These are phyloP conservation scores for Labeo rohita DNA, from an alignment of 2,113 vertebrate species.

Conservation along the genomic window DNA sequence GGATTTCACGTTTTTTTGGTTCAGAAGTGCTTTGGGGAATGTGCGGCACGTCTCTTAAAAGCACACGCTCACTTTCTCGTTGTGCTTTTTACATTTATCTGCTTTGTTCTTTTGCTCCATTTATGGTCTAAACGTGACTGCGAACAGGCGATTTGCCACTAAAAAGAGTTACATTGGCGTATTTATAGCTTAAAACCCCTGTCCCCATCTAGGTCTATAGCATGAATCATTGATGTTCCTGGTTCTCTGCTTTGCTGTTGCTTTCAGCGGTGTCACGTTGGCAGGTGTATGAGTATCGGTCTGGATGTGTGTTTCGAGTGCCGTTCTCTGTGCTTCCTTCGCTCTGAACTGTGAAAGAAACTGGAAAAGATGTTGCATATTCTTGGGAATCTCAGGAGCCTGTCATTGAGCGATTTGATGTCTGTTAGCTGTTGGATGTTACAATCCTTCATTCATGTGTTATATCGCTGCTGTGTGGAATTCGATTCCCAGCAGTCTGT, in stretches of 20 bases:
- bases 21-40: not conserved
- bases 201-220: slow-evolving; percentile 2
- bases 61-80: not conserved
- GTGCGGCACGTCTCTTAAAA: not conserved
- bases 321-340: not conserved
- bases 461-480: not conserved
- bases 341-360: not conserved
- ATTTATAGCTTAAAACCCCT: slow-evolving; percentile 51
- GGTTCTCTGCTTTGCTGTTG: slow-evolving; percentile 11
- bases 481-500: not conserved
- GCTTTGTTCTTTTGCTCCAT: slow-evolving; percentile 31
- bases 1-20: not conserved
- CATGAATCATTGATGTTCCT: slow-evolving; percentile 56
- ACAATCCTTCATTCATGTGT: not conserved
- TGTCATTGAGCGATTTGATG: slow-evolving; percentile 42
- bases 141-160: slow-evolving; percentile 24
- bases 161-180: slow-evolving; percentile 35
- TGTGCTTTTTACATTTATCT: slow-evolving; percentile 21
- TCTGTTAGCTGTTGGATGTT: not conserved
- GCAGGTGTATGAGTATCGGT: not conserved
- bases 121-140: slow-evolving; percentile 8
- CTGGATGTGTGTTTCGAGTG: not conserved
- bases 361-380: not conserved
- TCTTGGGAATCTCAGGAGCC: not conserved
- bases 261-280: slow-evolving; percentile 6